These are phyloP conservation scores for Coryphaenoides rupestris DNA, from an alignment of 2,113 vertebrate species.

Conservation along the genomic window DNA sequence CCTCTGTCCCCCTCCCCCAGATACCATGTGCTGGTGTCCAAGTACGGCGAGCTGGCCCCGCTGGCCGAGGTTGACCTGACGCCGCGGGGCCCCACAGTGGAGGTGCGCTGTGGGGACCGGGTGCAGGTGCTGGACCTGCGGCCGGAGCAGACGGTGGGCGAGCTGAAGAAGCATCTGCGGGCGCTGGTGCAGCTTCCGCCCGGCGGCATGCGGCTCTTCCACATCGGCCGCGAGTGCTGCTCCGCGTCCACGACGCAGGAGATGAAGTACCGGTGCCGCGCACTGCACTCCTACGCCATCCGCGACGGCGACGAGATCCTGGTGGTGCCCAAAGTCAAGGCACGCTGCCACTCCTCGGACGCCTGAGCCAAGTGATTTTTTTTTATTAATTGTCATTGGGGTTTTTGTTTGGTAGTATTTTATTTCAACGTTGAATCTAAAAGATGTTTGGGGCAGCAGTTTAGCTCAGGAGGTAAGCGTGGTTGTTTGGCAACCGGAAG, in stretches of 20 bases:
- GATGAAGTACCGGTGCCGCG: slow-evolving; percentile 85
- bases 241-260: slow-evolving; percentile 85
- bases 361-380: slow-evolving; percentile 30
- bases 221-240: slow-evolving; percentile 83
- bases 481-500: no score
- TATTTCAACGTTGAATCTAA: slow-evolving; percentile 36
- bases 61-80: slow-evolving; percentile 91
- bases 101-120: slow-evolving; percentile 87
- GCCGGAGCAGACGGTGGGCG: slow-evolving; percentile 91
- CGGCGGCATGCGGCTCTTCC: slow-evolving; percentile 88
- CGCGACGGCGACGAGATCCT: slow-evolving; percentile 93
- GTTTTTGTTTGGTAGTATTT: background rate
- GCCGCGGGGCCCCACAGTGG: slow-evolving; percentile 82
- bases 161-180: slow-evolving; percentile 88
- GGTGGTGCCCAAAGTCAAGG: slow-evolving; percentile 85
- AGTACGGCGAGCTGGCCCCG: slow-evolving; percentile 90
- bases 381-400: background rate
- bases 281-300: slow-evolving; percentile 90
- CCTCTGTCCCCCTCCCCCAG: slow-evolving; percentile 54
- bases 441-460: slow-evolving; percentile 31
- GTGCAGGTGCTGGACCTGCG: slow-evolving; percentile 84
- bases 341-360: slow-evolving; percentile 58
- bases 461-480: no score
- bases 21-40: slow-evolving; percentile 87
- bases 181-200: slow-evolving; percentile 82